Evolutionary conservation across 2,797 vertebrate species (phyloP), one percentile per base, ranked within the genome.

Genomic region (Pipistrellus nathusii): DNA sequence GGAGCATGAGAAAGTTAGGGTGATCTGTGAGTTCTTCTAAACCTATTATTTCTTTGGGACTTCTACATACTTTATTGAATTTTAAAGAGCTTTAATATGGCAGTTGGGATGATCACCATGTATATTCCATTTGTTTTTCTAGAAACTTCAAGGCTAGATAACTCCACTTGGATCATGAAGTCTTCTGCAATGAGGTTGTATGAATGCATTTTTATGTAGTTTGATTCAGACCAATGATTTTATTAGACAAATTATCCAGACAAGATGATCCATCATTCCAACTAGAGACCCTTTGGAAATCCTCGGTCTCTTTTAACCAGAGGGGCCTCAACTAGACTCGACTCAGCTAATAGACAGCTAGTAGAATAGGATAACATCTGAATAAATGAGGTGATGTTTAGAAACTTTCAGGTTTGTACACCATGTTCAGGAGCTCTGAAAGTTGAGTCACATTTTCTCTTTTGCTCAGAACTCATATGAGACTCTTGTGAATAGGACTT

Each of bases 331-430:
- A 12, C 57, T 59, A 59, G 23, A 59, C 57, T 59, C 2, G 2
- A 27, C 23, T 25, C 57, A 59, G 23, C 23, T 57, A 25, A 9
- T 57, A 57, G 21, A 57, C 55, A 57, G 55, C 55, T 59, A 27
- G 57, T 59, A 94, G 84, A 94, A 78, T 57, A 21, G n/a, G 10
- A 4, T 68, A 75, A 82, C 93, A 95, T 78, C 88, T 97, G 96
- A 88, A 88, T 78, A 77, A 93, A 92, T 44, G 85, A 93, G 27
- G 27, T 3, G 4, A 25, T 81, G 38, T 57, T 53, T 66, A 78
- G 85, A 66, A 90, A 84, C 25, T 38, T 53, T 41, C 69, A 66
- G 84, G 51, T 51, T 95, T 64, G 48, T 1, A 1, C 2, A 55
- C 66, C 59, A 25, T 94, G 78, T 90, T 80, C 48, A 90, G 75